These are phyloP conservation scores for Semotilus atromaculatus DNA, from an alignment of 2,797 vertebrate species.

Conservation along the genomic window DNA sequence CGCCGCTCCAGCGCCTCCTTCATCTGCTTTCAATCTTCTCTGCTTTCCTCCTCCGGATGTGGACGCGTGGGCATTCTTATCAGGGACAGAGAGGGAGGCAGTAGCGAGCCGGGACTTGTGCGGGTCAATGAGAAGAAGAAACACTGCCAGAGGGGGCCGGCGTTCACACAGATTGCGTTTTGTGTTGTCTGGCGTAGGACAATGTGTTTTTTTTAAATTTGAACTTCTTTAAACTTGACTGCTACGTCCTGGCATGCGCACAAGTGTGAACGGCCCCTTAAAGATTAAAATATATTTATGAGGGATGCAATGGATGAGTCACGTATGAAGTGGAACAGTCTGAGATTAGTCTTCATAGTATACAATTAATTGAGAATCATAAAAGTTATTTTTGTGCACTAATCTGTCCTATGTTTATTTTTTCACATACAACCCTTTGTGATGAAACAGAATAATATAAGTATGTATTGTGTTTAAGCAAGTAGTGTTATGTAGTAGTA, in stretches of 20 bases:
- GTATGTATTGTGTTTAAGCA: neutral
- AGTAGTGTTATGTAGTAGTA: neutral
- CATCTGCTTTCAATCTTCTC: constrained; percentile 85
- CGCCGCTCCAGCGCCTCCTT: constrained; percentile 72
- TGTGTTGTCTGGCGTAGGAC: neutral
- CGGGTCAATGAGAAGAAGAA: constrained; percentile 10
- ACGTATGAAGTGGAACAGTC: too few relatives aligned
- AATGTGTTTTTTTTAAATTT: neutral
- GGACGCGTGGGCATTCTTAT: constrained; percentile 77
- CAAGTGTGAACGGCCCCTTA: neutral
- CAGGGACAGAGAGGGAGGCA: constrained; percentile 55
- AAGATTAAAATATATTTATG: neutral
- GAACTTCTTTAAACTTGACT: too few relatives aligned
- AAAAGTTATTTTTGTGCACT: neutral
- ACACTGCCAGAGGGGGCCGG: neutral
- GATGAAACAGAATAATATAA: too few relatives aligned
- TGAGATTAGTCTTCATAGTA: neutral
- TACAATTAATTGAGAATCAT: neutral
- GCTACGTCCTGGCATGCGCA: neutral
- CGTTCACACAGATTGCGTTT: neutral
- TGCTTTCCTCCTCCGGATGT: constrained; percentile 70
- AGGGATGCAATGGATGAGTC: neutral
- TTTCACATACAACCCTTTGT: neutral
- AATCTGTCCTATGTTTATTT: neutral
- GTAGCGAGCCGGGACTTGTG: neutral